Conservation (phyloP, 64 coral and sea anemone genomes). For the Dendronephthya gigantea region DNA sequence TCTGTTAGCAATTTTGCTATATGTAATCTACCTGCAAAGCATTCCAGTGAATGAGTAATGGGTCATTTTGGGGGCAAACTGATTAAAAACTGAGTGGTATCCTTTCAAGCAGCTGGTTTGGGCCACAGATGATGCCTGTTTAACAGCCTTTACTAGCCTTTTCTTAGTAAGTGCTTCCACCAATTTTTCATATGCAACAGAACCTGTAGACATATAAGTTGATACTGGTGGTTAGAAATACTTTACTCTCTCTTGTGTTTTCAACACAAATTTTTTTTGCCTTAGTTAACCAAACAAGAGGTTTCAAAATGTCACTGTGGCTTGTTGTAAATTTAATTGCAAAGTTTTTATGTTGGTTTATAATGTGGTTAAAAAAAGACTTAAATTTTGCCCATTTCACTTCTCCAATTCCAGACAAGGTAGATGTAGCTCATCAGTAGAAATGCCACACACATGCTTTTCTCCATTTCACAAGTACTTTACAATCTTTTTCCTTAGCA, state of each 20-base stretch:
- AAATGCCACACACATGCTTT: slow-evolving; percentile 24
- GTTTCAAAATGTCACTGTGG: slow-evolving; percentile 23
- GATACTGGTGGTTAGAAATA: no score
- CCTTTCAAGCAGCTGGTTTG: slow-evolving; percentile 37
- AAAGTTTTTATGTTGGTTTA: slow-evolving; percentile 18
- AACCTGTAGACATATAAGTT: neutral
- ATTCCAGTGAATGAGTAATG: slow-evolving; percentile 29
- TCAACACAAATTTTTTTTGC: no score
- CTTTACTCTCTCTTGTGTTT: no score
- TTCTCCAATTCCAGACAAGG: slow-evolving; percentile 9
- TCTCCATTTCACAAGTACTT: slow-evolving; percentile 13
- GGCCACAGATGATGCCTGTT: slow-evolving; percentile 27
- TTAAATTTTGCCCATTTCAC: slow-evolving; percentile 30
- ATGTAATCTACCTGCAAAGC: slow-evolving; percentile 15
- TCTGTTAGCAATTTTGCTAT: no score
- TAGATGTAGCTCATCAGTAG: slow-evolving; percentile 25
- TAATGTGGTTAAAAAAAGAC: slow-evolving; percentile 19
- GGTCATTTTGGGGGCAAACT: slow-evolving; percentile 39
- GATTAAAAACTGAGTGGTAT: slow-evolving; percentile 43
- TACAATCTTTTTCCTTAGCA: slow-evolving; percentile 24
- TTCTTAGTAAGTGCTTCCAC: neutral
- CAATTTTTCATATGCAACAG: slow-evolving; percentile 28
- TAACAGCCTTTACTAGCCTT: slow-evolving; percentile 27
- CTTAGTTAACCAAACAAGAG: slow-evolving; percentile 26
- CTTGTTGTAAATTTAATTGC: slow-evolving; percentile 14